phyloP scores from a whole-genome alignment of 2,113 vertebrate species.

The Pristiophorus japonicus region DNA sequence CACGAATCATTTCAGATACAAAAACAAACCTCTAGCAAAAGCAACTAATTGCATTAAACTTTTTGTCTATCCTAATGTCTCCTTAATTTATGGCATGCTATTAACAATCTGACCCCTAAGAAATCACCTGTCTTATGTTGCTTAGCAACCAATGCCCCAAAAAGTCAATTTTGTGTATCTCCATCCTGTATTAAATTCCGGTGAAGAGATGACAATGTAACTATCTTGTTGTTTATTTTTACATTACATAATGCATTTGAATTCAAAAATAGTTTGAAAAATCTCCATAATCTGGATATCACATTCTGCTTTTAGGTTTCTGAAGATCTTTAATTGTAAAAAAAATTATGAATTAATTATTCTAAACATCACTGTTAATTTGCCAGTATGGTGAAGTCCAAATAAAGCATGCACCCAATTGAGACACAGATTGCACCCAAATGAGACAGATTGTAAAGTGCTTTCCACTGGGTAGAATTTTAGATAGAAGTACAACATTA shows the following conservation, averaged over 20 bases:
- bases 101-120: constrained; percentile 14
- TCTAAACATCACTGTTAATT: too few species aligned
- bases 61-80: background rate
- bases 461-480: background rate
- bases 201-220: background rate
- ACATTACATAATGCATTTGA: background rate
- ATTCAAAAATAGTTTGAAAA: background rate
- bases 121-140: background rate
- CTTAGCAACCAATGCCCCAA: background rate
- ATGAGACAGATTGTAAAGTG: background rate
- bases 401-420: background rate
- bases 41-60: background rate
- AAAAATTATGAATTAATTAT: background rate
- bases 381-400: background rate
- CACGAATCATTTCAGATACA: background rate
- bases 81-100: background rate
- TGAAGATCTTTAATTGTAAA: background rate
- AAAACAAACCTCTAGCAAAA: background rate
- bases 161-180: background rate
- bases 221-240: background rate
- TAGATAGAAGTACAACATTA: background rate
- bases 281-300: background rate
- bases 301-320: background rate
- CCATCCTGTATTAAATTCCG: background rate
- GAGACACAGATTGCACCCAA: background rate